Conservation (phyloP, 1,140 invertebrate species). For the Acromyrmex echinatior region DNA sequence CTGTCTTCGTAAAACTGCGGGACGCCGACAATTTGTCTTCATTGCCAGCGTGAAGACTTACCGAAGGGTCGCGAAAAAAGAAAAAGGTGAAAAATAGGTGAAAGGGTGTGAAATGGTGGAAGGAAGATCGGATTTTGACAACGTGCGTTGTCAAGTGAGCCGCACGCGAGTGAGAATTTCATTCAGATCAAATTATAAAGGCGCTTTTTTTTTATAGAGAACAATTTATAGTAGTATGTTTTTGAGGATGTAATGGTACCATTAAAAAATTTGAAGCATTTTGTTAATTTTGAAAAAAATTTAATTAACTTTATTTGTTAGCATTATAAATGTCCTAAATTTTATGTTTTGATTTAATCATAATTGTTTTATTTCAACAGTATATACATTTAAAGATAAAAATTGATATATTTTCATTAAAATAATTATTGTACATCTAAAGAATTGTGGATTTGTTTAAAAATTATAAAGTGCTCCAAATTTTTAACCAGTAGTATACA, state of each 20-base stretch:
- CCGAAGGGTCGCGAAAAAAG: constrained; percentile 37
- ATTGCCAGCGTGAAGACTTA: constrained; percentile 80
- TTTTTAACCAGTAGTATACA: too few species aligned
- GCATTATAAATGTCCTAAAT: too few species aligned
- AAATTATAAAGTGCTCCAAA: too few species aligned
- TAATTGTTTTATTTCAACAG: too few species aligned
- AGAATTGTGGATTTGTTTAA: too few species aligned
- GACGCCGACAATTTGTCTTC: constrained; percentile 82
- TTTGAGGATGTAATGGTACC: neutral
- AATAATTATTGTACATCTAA: too few species aligned
- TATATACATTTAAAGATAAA: too few species aligned
- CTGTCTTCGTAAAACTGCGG: constrained; percentile 75
- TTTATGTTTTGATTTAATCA: too few species aligned
- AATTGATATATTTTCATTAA: too few species aligned
- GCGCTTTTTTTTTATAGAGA: neutral
- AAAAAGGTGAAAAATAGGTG: constrained; percentile 27
- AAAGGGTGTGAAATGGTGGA: neutral
- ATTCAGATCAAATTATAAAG: neutral
- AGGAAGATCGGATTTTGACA: constrained; percentile 26
- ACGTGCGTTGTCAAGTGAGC: neutral
- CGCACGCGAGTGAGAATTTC: neutral
- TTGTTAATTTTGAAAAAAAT: too few species aligned
- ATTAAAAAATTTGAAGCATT: too few species aligned
- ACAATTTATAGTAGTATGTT: neutral
- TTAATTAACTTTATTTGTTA: too few species aligned